Evolutionary conservation across 2,113 vertebrate genomes (phyloP).

Genomic region (Larimichthys crocea): DNA sequence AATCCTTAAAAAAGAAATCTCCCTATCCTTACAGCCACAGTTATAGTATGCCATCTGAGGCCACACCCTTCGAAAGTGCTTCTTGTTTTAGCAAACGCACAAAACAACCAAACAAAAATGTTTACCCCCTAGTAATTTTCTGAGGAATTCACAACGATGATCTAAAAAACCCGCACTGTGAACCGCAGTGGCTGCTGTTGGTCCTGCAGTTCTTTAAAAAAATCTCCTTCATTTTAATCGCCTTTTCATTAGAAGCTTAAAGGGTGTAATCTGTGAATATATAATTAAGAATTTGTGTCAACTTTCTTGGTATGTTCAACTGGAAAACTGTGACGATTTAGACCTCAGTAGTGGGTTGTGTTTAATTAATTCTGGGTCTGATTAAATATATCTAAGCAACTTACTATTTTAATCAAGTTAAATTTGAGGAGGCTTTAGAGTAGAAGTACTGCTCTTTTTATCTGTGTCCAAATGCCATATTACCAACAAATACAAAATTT

Average conservation of each 20-base stretch:
- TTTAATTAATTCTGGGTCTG: background rate
- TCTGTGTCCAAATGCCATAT: background rate
- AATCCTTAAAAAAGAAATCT: conserved; percentile 27
- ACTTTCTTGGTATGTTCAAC: background rate
- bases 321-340: background rate
- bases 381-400: background rate
- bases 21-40: background rate
- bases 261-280: conserved; percentile 28
- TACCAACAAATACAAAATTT: background rate
- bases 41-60: conserved; percentile 8
- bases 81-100: conserved; percentile 74
- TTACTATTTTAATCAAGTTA: background rate
- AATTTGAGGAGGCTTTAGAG: background rate
- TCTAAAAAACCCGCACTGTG: conserved; percentile 76
- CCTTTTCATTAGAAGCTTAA: conserved; percentile 26
- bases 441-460: background rate
- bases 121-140: conserved; percentile 82
- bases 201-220: conserved; percentile 33
- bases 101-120: conserved; percentile 79
- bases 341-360: background rate
- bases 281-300: conserved; percentile 10
- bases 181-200: conserved; percentile 83
- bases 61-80: conserved; percentile 21
- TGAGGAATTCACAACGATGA: conserved; percentile 81
- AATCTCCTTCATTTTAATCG: conserved; percentile 15